Evolutionary conservation across 2,888 invertebrate species (phyloP).

Genomic region (Dicyrtomina minuta): DNA sequence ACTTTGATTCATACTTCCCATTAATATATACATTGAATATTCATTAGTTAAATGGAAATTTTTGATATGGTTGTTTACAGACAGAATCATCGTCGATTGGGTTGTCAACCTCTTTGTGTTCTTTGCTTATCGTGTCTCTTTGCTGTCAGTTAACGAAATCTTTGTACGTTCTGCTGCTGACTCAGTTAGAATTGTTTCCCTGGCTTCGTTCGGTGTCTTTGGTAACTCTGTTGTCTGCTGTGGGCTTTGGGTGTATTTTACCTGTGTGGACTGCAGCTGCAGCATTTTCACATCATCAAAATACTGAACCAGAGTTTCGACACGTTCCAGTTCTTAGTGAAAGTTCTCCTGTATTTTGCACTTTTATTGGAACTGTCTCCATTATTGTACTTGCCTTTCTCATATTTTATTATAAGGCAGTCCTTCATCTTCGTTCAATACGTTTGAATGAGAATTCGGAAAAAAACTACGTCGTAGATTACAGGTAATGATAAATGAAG

Average conservation of each 20-base stretch:
- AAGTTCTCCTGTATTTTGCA: slow-evolving; percentile 41
- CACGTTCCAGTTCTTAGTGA: slow-evolving; percentile 40
- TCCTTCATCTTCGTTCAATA: slow-evolving; percentile 29
- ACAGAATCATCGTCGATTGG: slow-evolving; percentile 37
- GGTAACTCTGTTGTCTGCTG: slow-evolving; percentile 42
- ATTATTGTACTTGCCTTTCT: slow-evolving; percentile 37
- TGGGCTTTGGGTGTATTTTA: slow-evolving; percentile 45
- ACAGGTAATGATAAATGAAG: slow-evolving; percentile 26
- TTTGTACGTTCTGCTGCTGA: slow-evolving; percentile 41
- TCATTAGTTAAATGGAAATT: too few species aligned
- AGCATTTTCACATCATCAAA: slow-evolving; percentile 27
- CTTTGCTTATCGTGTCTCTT: slow-evolving; percentile 41
- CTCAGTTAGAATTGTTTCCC: slow-evolving; percentile 39
- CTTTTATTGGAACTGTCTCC: slow-evolving; percentile 39
- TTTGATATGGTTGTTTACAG: slow-evolving; percentile 20
- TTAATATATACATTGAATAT: neutral
- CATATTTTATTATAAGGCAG: slow-evolving; percentile 41
- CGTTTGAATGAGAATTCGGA: slow-evolving; percentile 8
- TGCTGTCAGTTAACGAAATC: slow-evolving; percentile 46
- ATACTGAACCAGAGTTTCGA: slow-evolving; percentile 23
- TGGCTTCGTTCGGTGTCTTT: slow-evolving; percentile 49
- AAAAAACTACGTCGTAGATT: slow-evolving; percentile 23
- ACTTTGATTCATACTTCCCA: too few species aligned
- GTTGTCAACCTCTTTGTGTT: slow-evolving; percentile 36
- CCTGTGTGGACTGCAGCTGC: slow-evolving; percentile 50